Percentiles rank a stretch among this genome's conserved stretches.
Evolutionary conservation across 1,140 invertebrate genomes (phyloP).

Genomic region (Aphaenogaster floridana): DNA sequence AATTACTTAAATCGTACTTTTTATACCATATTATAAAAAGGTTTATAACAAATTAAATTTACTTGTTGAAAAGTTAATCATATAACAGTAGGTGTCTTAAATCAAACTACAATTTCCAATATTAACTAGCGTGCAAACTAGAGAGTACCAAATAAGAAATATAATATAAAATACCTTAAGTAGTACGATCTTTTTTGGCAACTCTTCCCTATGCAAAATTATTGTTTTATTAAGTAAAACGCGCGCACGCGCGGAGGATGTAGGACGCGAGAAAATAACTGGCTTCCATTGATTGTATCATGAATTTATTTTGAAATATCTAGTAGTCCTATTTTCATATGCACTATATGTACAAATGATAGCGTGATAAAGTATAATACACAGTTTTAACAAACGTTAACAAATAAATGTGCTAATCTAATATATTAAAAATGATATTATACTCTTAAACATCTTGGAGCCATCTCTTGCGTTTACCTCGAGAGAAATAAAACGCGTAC

Average conservation of each 20-base stretch:
- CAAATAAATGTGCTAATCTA: constrained; percentile 84
- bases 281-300: constrained; percentile 78
- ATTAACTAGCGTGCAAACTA: no score
- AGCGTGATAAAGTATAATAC: constrained; percentile 85
- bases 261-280: constrained; percentile 56
- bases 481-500: constrained; percentile 7
- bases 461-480: constrained; percentile 24
- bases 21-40: no score
- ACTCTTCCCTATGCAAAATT: no score
- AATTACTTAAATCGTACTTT: no score
- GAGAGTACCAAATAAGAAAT: no score
- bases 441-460: constrained; percentile 79
- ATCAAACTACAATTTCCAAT: no score
- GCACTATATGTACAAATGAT: constrained; percentile 84
- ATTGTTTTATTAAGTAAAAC: no score
- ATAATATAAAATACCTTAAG: no score
- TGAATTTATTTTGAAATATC: constrained; percentile 85
- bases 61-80: no score
- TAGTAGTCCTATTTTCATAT: constrained; percentile 83
- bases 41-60: no score
- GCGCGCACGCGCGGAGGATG: background rate
- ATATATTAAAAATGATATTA: constrained; percentile 79
- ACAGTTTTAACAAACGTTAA: constrained; percentile 83
- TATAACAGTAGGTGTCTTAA: no score
- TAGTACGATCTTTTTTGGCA: no score